These are phyloP conservation scores for Rhynchotus rufescens DNA, from an alignment of 2,797 vertebrate genomes.

Conservation along the genomic window DNA sequence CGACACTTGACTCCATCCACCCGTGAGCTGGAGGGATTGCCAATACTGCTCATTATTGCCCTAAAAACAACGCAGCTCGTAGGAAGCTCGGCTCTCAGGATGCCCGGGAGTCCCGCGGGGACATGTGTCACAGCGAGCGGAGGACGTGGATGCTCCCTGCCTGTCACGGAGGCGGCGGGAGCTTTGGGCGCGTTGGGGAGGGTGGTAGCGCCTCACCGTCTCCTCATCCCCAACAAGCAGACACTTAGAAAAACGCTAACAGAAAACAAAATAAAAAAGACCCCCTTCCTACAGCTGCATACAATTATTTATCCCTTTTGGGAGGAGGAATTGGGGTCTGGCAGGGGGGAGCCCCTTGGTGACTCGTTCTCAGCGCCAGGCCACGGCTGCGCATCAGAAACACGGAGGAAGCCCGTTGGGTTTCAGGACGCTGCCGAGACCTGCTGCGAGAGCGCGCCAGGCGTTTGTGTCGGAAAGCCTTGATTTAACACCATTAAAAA, in stretches of 20 bases:
- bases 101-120: neutral
- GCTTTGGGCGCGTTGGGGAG: fast-evolving
- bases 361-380: neutral
- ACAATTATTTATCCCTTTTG: neutral
- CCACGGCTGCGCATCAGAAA: neutral
- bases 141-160: neutral
- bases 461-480: conserved; percentile 38
- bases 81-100: neutral
- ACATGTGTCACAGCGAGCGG: neutral
- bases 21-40: conserved; percentile 52
- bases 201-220: neutral
- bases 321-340: neutral
- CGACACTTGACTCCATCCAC: conserved; percentile 32
- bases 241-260: neutral
- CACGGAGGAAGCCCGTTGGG: neutral
- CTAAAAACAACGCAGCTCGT: neutral
- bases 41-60: neutral
- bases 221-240: neutral
- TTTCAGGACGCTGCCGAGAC: neutral
- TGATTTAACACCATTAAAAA: conserved; percentile 4
- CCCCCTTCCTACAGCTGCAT: neutral
- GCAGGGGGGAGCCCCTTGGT: neutral
- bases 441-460: conserved; percentile 14
- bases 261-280: too few species aligned
- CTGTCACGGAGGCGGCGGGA: neutral